Evolutionary conservation across 2,797 vertebrate genomes (phyloP), one percentile per base, ranked within the genome.

Genomic region (Cyclura pinguis): DNA sequence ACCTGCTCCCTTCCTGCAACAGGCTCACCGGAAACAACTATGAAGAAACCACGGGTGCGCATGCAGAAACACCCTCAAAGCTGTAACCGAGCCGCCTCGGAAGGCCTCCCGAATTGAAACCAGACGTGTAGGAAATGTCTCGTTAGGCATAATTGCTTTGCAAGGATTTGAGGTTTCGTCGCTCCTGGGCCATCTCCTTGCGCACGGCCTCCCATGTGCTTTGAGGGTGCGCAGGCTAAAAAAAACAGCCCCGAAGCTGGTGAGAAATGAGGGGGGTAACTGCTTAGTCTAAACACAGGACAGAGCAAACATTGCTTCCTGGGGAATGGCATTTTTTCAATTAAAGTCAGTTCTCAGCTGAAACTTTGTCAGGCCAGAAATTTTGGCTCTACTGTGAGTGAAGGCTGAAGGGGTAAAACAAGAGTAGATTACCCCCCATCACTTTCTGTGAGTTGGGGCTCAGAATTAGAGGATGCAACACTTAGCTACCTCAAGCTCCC

Each of bases 111-210:
- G 82, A 88, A 96, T 95, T 91, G 94, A 29, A 96, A 94, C 69
- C 95, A 96, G 95, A 93, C 95, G 90, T 92, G 93, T 27, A 77
- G 96, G 96, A 96, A 96, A 94, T 78, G 86, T 95, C 96, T 96
- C 89, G 94, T 96, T 96, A 95, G 91, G 91, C 0, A 55, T 88
- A 95, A 96, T 94, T 95, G 95, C 95, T 93, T 91, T 73, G 91
- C 80, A 1, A 95, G 93, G 95, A 94, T 95, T 96, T 96, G 96
- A 96, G 96, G 96, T 96, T 95, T 95, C 88, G 73, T 88, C 87
- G 82, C 87, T 84, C n/a, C 67, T 83, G 73, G 52, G 32, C 24
- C 84, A 3, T 55, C 0, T 84, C 82, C 4, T 10, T 76, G 55
- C 10, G 42, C 24, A 12, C 2, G 0, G 24, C 50, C 80, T 27